Base-by-base conservation (phyloP, 37 sponge, comb jelly and placozoan species). In the Aplysina aerophoba region DNA sequence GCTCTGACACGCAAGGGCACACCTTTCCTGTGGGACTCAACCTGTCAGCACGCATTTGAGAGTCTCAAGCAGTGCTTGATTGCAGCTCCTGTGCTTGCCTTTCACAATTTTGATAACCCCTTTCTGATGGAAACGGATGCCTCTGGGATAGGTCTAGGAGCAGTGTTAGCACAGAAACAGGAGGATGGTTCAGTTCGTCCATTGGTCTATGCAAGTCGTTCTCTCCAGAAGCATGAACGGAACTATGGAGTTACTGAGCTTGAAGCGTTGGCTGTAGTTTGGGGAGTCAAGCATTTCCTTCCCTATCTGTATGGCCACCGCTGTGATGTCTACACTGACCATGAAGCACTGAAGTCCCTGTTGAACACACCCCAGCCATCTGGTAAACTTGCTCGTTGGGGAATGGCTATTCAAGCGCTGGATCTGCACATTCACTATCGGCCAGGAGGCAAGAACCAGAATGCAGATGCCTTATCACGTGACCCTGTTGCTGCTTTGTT, bases 41-140 rank as follows among this genome's bases (percentile, higher is more conserved):
- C 57, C 15, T 87, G 87, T 65, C 58, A 82, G 39, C 41, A 35
- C 19, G 71, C 87, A 15, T 81, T 87, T 67, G 82, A 81, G 4
- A 30, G 44, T 24, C 82, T 87, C 58, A 87, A 87, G 87, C 31
- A 34, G 37, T 27, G 31, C 16, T 53, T 87, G 39, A 81, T 61
- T 14, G 31, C 50, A 1, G 87, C 87, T 21, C 81, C 87, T 25
- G n/a, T 87, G 20, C 58, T 87, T 57, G 81, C 81, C 33, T 87
- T 69, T 73, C 88, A 83, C 16, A 11, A 81, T 21, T 87, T 87
- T 55, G 41, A 68, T 6, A 33, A 44, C 5, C 21, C 24, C 35
- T 88, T 88, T 35, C 13, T 82, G 27, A 28, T 87, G 59, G 87
- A 87, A 27, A 87, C 88, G 24, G 83, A 88, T 88, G 88, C 88